These are phyloP conservation scores for Pristionchus arcanus DNA, from an alignment of 2,888 invertebrate genomes.

Conservation along the genomic window DNA sequence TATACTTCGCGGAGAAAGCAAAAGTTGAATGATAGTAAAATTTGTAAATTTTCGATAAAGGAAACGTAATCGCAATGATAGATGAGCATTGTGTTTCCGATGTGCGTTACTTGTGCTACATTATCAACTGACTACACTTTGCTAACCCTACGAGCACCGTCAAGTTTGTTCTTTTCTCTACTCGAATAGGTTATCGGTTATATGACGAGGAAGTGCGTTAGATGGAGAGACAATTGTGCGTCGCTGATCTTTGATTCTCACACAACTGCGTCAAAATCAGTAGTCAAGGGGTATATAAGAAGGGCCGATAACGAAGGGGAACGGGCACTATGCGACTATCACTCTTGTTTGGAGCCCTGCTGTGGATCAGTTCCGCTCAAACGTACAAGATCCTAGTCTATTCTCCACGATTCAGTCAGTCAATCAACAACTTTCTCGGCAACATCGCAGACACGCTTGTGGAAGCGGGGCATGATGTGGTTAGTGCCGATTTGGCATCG, in stretches of 20 bases:
- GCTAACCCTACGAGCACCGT: not conserved
- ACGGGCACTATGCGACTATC: not conserved
- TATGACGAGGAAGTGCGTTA: not conserved
- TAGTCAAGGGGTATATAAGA: conserved; percentile 5
- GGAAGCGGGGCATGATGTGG: conserved; percentile 35
- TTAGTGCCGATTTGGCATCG: not conserved
- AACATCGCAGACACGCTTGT: conserved; percentile 19
- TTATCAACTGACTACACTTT: not conserved
- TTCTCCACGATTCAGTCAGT: not conserved
- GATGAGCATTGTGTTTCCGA: not conserved
- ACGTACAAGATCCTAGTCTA: conserved; percentile 29
- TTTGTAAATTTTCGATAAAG: not conserved
- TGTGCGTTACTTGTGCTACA: not conserved
- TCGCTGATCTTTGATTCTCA: not conserved
- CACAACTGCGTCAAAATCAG: not conserved
- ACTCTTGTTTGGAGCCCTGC: not conserved
- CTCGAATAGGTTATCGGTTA: not conserved
- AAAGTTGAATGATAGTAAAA: not conserved
- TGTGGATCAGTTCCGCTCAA: not conserved
- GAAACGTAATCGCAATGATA: too few relatives aligned
- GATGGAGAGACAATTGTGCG: not conserved
- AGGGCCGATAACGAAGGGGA: not conserved
- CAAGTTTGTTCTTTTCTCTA: not conserved
- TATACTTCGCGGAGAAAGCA: not conserved
- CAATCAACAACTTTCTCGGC: conserved; percentile 24